Evolutionary conservation across 2,113 vertebrate species (phyloP).

Genomic region (Ia io): DNA sequence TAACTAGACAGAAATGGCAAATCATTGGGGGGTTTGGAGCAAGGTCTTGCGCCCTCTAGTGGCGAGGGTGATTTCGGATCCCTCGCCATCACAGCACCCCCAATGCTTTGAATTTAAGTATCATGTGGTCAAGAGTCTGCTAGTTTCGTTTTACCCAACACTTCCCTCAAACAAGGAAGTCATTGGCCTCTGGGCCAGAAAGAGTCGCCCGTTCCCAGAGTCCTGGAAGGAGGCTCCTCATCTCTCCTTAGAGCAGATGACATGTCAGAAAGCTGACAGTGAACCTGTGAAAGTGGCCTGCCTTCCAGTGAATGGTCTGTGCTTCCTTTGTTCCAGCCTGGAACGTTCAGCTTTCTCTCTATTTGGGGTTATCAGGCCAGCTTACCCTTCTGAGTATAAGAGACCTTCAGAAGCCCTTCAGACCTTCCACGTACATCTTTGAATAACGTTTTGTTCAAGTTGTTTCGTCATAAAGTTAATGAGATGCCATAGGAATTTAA

Average conservation of each 20-base stretch:
- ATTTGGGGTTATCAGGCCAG: neutral
- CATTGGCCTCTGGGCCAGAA: neutral
- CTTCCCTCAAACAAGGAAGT: neutral
- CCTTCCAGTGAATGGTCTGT: neutral
- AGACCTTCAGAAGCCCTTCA: neutral
- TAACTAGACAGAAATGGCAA: neutral
- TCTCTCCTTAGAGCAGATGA: neutral
- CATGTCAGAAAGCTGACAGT: neutral
- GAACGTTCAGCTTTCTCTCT: neutral
- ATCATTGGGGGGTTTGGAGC: neutral
- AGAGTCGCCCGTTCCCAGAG: neutral
- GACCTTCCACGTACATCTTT: no score
- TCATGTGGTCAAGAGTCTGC: no score
- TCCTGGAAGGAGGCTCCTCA: neutral
- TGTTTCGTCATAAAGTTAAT: neutral
- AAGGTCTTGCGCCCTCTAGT: slow-evolving; percentile 44
- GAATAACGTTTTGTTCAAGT: neutral
- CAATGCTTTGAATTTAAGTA: neutral
- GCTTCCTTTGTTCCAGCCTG: neutral
- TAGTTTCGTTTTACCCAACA: neutral
- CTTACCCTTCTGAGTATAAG: neutral
- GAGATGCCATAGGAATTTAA: neutral
- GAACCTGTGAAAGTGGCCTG: neutral
- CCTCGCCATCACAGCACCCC: neutral
- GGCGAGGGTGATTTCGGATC: neutral